Evolutionary conservation across 2,888 invertebrate genomes (phyloP), one percentile per base, ranked within the genome.

Genomic region (Campaea margaritaria): DNA sequence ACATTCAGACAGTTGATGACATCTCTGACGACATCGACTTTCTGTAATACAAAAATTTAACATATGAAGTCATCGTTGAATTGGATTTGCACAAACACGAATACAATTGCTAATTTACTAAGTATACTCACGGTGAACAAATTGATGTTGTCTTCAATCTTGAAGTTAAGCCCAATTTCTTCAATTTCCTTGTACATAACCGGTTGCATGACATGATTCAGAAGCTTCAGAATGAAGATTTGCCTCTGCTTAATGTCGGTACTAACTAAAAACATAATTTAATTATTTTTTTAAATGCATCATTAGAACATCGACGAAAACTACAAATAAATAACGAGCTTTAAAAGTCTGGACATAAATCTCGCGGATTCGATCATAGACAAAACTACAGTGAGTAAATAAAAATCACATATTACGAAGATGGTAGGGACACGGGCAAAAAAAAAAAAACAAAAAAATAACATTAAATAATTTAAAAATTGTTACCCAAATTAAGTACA

Each of bases 21-120:
- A 67, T 93, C 89, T 66, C 94, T 93, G 1, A 95, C 93, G 43
- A 90, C 89, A 71, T 95, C 93, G 10, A 82, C 79, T 77, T 93
- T 93, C 94, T 94, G 82, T 27, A 81, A 65, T 38, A 38, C n/a
- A 38, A n/a, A 38, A 21, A 21, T 2, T n/a, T n/a, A 31, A 31
- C 7, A 9, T 9, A 31, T 31, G 1, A 7, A 31, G 10, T 27
- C 7, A 27, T 27, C n/a, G n/a, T n/a, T n/a, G n/a, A n/a, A n/a
- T 27, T 27, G 4, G 27, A 2, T 5, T 27, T 7, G 10, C 8
- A 31, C 7, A 31, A 7, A 1, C 10, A 31, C 2, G 8, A 31
- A 31, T 31, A 1, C 31, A 31, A 10, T 31, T 5, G 27, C 34
- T 34, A 34, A 34, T 11, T 34, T 34, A 34, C 27, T 9, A 9